phyloP scores from a whole-genome alignment of 2,888 invertebrate species.

The Nymphalis urticae region DNA sequence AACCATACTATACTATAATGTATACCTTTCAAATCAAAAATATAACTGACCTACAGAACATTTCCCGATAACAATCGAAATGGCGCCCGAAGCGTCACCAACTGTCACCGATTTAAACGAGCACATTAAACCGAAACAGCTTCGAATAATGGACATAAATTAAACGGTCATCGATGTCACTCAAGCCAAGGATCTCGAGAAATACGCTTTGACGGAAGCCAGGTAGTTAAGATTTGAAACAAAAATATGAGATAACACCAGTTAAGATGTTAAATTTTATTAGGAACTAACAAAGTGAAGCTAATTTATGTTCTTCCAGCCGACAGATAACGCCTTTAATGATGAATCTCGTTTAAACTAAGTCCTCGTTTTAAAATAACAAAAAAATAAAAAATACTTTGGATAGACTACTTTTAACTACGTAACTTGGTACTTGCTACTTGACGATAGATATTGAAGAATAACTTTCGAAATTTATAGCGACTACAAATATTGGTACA shows the following conservation, averaged over 20 bases:
- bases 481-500: constrained; percentile 31
- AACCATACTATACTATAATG: too few relatives aligned
- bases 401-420: too few relatives aligned
- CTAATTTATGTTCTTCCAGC: constrained; percentile 69
- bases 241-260: constrained; percentile 76
- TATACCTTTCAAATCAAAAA: not conserved
- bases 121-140: constrained; percentile 75
- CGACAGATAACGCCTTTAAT: constrained; percentile 33
- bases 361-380: not conserved
- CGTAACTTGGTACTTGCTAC: not conserved
- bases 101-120: constrained; percentile 73
- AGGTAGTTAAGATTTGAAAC: constrained; percentile 79
- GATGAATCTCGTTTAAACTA: constrained; percentile 25
- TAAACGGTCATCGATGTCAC: constrained; percentile 75
- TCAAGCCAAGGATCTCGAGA: constrained; percentile 67
- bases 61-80: constrained; percentile 70
- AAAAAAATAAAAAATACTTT: too few relatives aligned
- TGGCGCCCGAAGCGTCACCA: constrained; percentile 75
- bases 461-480: constrained; percentile 2
- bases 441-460: not conserved
- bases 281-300: constrained; percentile 72
- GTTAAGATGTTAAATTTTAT: constrained; percentile 79
- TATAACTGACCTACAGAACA: constrained; percentile 55
- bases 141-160: constrained; percentile 75
- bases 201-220: constrained; percentile 74